Base-by-base conservation (phyloP, 1,140 invertebrate genomes). In the Magallana gigas region DNA sequence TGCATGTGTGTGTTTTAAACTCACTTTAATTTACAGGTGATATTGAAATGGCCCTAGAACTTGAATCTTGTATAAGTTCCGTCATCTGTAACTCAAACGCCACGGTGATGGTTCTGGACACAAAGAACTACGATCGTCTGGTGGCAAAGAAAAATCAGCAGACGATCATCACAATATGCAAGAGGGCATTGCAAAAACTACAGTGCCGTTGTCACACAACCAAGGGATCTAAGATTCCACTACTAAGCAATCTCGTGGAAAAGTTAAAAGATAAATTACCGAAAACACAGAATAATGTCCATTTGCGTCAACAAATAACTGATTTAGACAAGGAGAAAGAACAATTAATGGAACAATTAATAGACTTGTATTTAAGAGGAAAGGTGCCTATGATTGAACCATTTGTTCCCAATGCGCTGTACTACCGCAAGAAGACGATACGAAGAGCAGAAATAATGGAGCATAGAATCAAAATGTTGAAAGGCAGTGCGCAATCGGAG, bases 101-200 rank as follows among this genome's bases (percentile, higher is more conserved):
- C 8, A 90, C 92, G 58, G 91, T 93, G 0, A 94, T 92, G 90
- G 88, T 93, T 36, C 88, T 94, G 11, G 93, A 94, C 87, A 84
- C 87, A 9, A 92, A 93, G 89, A 94, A 93, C 84, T 94, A 92
- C 85, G 94, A 94, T 18, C 87, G 93, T 18, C 85, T 94, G 9
- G 90, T 94, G 16, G 59, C 89, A 3, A 90, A 92, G 86, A 92
- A 92, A 89, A 92, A 94, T 59, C 84, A 90, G 48, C 90, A 91
- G 23, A 94, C 93, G 2, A 85, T 92, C 5, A 89, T 86, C 1
- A 90, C 87, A 58, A 88, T 94, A 16, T 89, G 90, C 80, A 64
- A 92, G 64, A 88, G 86, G 3, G 93, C 92, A 14, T 84, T 91
- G 4, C 87, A 92, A 87, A 94, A 94, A 86, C 84, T 94, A 9